Evolutionary conservation across 2,888 invertebrate genomes (phyloP).

Genomic region (Ormyrus thymus): DNA sequence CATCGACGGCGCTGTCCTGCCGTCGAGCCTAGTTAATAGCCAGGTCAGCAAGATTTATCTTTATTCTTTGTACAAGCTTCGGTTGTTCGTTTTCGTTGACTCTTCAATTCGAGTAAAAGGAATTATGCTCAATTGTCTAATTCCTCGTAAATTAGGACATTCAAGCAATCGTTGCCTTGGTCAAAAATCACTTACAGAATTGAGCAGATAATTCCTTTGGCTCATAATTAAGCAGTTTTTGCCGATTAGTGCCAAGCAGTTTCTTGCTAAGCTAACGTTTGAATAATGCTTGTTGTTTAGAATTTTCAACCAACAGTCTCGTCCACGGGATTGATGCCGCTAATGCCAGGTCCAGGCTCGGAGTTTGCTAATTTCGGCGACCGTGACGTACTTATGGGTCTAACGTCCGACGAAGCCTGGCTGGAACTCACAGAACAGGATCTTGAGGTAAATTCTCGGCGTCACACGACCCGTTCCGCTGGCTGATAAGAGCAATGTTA

Average conservation of each 20-base stretch:
- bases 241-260: too few species aligned
- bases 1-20: slow-evolving; percentile 91
- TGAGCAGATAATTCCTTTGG: too few species aligned
- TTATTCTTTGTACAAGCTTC: too few species aligned
- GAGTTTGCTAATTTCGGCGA: slow-evolving; percentile 89
- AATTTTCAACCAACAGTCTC: slow-evolving; percentile 78
- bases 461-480: too few species aligned
- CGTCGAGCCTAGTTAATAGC: slow-evolving; percentile 57
- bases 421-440: slow-evolving; percentile 75
- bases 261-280: not conserved
- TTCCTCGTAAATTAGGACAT: too few species aligned
- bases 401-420: slow-evolving; percentile 83
- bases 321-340: slow-evolving; percentile 79
- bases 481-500: too few species aligned
- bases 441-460: slow-evolving; percentile 64
- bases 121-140: too few species aligned
- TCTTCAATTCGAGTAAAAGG: too few species aligned
- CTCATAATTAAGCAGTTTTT: too few species aligned
- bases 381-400: slow-evolving; percentile 88
- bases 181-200: too few species aligned
- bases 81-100: too few species aligned
- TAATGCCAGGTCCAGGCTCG: slow-evolving; percentile 84
- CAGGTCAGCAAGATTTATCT: slow-evolving; percentile 63
- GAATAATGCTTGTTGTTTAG: slow-evolving; percentile 65
- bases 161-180: too few species aligned